These are phyloP conservation scores for Ophioderma brevispina DNA, from an alignment of 35 echinoderm and acorn worm species.

Conservation along the genomic window DNA sequence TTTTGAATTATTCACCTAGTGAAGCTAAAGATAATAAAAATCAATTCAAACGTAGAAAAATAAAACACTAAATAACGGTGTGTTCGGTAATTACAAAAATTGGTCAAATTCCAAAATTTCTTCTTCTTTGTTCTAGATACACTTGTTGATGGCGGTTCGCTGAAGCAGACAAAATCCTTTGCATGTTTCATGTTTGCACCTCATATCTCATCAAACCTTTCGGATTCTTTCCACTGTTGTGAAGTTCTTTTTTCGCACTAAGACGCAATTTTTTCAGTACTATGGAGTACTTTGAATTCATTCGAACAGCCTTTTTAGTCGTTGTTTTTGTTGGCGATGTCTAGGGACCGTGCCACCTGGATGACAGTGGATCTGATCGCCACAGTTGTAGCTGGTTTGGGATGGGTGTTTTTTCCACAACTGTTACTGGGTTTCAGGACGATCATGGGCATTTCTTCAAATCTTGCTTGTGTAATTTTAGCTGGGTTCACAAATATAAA, in stretches of 20 bases:
- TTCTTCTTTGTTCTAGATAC: no score
- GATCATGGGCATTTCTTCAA: not conserved
- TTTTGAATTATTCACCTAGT: not conserved
- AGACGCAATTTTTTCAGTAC: not conserved
- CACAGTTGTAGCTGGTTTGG: not conserved
- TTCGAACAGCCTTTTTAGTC: not conserved
- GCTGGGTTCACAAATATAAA: no score
- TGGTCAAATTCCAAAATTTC: not conserved
- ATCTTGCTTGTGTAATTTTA: no score
- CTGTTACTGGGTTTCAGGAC: not conserved
- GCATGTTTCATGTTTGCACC: not conserved
- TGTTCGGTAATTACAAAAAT: no score
- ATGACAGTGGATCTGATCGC: constrained; percentile 1
- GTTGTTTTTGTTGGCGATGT: constrained; percentile 19
- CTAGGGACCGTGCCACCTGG: not conserved
- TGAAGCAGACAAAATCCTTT: not conserved
- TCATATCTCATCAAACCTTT: not conserved
- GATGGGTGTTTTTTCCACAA: constrained; percentile 14
- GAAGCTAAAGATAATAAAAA: not conserved
- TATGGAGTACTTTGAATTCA: constrained; percentile 15
- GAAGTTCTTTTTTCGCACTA: not conserved
- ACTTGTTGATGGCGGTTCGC: not conserved
- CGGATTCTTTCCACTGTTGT: not conserved
- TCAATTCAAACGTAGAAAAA: not conserved
- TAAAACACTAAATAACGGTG: not conserved